Percentiles rank a stretch among this genome's conserved stretches.
phyloP scores from a whole-genome alignment of 2,113 vertebrate genomes.

The Falcunculus frontatus region DNA sequence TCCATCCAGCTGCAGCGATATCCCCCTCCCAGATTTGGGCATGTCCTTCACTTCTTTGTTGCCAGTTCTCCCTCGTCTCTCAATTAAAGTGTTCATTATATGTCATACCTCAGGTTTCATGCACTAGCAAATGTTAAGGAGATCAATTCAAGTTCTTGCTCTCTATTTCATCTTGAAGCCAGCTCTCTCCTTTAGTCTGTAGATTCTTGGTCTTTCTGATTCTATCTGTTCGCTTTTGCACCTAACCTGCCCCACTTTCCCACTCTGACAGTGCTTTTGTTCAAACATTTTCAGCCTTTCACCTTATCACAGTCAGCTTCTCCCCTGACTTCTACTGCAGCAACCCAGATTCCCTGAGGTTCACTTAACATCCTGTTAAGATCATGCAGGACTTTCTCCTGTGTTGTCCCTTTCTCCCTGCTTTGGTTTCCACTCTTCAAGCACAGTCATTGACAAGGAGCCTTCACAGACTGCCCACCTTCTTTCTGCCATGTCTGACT shows the following conservation, averaged over 20 bases:
- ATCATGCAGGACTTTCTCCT: neutral
- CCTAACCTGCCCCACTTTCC: neutral
- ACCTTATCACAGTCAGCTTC: neutral
- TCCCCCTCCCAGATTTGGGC: neutral
- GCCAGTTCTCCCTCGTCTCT: neutral
- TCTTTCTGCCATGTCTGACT: neutral
- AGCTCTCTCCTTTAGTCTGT: neutral
- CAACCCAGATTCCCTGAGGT: neutral
- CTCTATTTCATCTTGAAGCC: neutral
- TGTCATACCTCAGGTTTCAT: neutral
- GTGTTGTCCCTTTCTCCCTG: neutral
- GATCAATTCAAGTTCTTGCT: neutral
- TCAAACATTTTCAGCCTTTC: neutral
- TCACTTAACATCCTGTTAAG: neutral
- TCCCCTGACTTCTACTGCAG: neutral
- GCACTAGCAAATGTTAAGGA: neutral
- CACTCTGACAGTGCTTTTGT: neutral
- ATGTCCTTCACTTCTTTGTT: neutral
- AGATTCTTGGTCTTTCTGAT: neutral
- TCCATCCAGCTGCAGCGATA: neutral
- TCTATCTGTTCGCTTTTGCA: neutral
- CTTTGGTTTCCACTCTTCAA: neutral
- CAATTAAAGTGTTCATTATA: neutral
- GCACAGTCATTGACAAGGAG: neutral
- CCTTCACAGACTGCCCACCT: neutral